Percentiles rank a stretch among this genome's conserved stretches.
Conservation (phyloP, 2,888 invertebrate genomes). For the Smittia aterrima region DNA sequence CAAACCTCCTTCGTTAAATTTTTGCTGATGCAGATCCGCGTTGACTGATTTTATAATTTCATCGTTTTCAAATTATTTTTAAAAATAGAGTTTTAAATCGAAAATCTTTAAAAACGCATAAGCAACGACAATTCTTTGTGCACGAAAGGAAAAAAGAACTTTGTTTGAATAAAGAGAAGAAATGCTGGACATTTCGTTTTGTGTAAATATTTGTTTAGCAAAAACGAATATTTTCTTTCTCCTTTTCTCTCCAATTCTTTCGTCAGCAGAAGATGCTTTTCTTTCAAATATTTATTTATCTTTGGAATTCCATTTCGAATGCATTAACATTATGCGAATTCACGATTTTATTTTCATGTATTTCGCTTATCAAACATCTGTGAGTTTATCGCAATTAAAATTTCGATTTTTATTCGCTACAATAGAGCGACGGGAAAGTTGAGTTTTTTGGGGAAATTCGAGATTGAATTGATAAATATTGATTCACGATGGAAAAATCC, state of each 20-base stretch:
- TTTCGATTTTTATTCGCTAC: too few species aligned
- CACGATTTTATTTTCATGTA: constrained; percentile 18
- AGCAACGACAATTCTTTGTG: background rate
- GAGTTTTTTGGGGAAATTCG: too few species aligned
- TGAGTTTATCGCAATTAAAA: background rate
- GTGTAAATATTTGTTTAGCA: constrained; percentile 39
- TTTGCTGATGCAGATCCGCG: background rate
- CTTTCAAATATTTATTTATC: constrained; percentile 17
- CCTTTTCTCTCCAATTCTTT: constrained; percentile 4
- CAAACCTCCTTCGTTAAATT: background rate
- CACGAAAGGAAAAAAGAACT: background rate
- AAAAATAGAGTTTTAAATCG: background rate
- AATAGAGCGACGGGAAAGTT: too few species aligned
- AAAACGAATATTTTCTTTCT: constrained; percentile 38
- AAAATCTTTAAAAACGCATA: constrained; percentile 4
- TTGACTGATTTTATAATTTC: background rate
- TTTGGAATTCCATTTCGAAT: constrained; percentile 1
- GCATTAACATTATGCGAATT: constrained; percentile 40
- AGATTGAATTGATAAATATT: background rate
- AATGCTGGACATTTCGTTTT: constrained; percentile 37
- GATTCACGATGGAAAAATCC: background rate
- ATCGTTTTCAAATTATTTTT: background rate
- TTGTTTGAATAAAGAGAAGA: constrained; percentile 32
- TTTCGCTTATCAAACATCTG: background rate
- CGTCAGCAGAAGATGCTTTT: background rate